Conservation (phyloP, 2,113 vertebrate species). For the Baryphthengus martii region DNA sequence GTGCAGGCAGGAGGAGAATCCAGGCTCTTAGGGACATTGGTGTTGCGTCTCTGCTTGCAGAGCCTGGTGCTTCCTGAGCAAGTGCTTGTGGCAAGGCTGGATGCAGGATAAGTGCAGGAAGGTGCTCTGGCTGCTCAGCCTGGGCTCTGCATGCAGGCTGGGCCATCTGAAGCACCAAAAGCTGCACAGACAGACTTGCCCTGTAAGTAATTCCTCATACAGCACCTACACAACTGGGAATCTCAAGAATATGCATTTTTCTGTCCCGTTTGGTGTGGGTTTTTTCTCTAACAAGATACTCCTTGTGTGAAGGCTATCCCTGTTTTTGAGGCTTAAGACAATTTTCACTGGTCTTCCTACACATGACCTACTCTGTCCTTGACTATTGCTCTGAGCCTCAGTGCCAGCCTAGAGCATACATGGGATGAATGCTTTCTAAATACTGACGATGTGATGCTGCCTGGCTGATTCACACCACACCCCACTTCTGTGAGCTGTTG, state of each 20-base stretch:
- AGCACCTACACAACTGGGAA: background rate
- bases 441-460: background rate
- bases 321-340: background rate
- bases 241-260: background rate
- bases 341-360: background rate
- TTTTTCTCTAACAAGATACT: background rate
- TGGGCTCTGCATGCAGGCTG: background rate
- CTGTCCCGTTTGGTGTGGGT: background rate
- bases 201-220: background rate
- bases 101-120: background rate
- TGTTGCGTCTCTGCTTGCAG: background rate
- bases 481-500: background rate
- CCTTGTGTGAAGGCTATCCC: background rate
- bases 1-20: background rate
- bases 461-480: accelerated
- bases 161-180: background rate
- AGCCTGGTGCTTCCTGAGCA: background rate
- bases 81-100: background rate
- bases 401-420: background rate
- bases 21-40: background rate
- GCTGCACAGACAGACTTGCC: background rate
- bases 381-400: background rate
- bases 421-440: background rate
- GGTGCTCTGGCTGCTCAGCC: background rate
- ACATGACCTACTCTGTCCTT: background rate